These are phyloP conservation scores for Rhinolophus sinicus DNA, from an alignment of 2,113 vertebrate species.

Conservation along the genomic window DNA sequence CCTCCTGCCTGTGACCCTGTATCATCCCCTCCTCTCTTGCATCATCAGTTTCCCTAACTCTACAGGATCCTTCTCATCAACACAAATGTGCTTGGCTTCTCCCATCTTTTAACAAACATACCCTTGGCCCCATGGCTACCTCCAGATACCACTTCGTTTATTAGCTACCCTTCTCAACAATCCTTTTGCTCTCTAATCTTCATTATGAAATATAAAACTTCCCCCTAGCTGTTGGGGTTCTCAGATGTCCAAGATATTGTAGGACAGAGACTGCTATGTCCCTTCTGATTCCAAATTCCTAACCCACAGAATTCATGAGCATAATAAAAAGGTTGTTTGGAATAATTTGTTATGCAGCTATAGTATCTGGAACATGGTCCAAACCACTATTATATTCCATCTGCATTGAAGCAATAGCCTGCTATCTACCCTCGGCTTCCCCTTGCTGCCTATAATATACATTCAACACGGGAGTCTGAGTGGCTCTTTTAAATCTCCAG, in stretches of 20 bases:
- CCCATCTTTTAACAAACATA: not conserved
- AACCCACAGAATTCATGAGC: not conserved
- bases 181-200: not conserved
- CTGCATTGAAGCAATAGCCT: not conserved
- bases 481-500: not conserved
- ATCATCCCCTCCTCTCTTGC: not conserved
- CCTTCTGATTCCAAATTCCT: constrained; percentile 6
- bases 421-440: not conserved
- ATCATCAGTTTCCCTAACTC: not conserved
- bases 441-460: not conserved
- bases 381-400: not conserved
- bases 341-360: not conserved
- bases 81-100: not conserved
- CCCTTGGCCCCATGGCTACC: not conserved
- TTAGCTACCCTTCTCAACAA: not conserved
- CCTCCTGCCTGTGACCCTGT: not conserved
- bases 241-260: not conserved
- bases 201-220: not conserved
- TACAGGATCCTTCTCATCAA: not conserved
- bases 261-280: not conserved
- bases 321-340: not conserved
- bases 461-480: not conserved
- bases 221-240: not conserved
- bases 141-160: not conserved
- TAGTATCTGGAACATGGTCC: not conserved